Base-by-base conservation (phyloP, 2,888 invertebrate genomes). In the Zonitis immaculata region DNA sequence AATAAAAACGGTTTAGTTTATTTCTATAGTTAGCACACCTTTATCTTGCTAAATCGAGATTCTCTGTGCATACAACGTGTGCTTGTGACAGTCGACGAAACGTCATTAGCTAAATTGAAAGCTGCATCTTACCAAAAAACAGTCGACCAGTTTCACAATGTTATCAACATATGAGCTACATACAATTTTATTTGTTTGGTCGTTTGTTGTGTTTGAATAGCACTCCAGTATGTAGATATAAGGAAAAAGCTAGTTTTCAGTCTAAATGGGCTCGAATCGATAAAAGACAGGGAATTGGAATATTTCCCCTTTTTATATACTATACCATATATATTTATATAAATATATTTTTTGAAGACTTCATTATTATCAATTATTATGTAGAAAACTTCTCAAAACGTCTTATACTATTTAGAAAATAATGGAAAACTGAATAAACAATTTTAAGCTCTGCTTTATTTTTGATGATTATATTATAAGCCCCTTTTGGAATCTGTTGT, bases 51-150 rank as follows among this genome's bases (percentile, higher is more conserved):
- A 71, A 70, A 72, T 71, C 70, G 71, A 70, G 64, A 71, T 69
- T 70, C 69, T 67, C 63, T 63, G 65, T 70, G 67, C 71, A 71
- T 72, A 71, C 72, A 70, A 67, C 73, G 74, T 74, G 69, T 74
- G 74, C 73, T 72, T 69, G 73, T 73, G 75, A 75, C 76, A 75
- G 74, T 73, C 74, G 72, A 74, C 72, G 73, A 74, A 74, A 75
- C 73, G 74, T 76, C 76, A 76, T 75, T 76, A 76, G 76, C 74
- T 70, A 76, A 76, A 76, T 76, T 75, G 76, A 76, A 75, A 75
- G 76, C 74, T 74, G 75, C 76, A 76, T 75, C 74, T 75, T 74
- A 71, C 69, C 67, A 63, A 63, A 69, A 70, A 69, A 70, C 70
- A 71, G 69, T 56, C 56, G 70, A 42, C 67, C 73, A 66, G 57